These are phyloP conservation scores for Popillia japonica DNA, from an alignment of 1,140 invertebrate genomes.

Conservation along the genomic window DNA sequence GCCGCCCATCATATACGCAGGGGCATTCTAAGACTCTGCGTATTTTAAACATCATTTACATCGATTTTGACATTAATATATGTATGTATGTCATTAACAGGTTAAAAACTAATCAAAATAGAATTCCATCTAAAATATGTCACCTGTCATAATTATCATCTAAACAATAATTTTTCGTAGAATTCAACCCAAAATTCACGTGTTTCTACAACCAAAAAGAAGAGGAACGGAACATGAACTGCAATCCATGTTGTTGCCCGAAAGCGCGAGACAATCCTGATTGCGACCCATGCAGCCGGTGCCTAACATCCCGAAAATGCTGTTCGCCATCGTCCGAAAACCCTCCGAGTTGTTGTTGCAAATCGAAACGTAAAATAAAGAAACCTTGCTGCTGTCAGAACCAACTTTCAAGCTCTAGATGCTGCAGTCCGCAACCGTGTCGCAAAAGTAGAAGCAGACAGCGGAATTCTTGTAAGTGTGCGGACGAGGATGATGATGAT, in stretches of 20 bases:
- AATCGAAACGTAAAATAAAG: background rate
- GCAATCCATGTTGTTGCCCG: background rate
- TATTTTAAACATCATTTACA: background rate
- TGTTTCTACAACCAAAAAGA: background rate
- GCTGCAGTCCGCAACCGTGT: background rate
- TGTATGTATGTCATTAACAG: background rate
- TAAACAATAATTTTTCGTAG: background rate
- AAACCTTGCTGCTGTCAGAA: background rate
- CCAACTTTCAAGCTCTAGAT: background rate
- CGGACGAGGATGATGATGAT: background rate
- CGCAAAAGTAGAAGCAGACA: background rate
- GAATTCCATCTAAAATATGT: background rate
- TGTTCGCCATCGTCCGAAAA: background rate
- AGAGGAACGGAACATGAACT: constrained; percentile 18
- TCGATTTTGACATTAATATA: background rate
- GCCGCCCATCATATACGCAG: no score
- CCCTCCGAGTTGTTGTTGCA: background rate
- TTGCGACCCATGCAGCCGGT: background rate
- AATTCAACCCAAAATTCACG: background rate
- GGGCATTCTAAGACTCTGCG: background rate
- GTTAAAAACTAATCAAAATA: background rate
- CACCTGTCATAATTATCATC: background rate
- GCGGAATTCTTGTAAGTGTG: background rate
- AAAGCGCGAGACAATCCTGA: background rate
- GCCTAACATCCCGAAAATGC: background rate